Base-by-base conservation (phyloP, 2,113 vertebrate species). In the Caranx melampygus region DNA sequence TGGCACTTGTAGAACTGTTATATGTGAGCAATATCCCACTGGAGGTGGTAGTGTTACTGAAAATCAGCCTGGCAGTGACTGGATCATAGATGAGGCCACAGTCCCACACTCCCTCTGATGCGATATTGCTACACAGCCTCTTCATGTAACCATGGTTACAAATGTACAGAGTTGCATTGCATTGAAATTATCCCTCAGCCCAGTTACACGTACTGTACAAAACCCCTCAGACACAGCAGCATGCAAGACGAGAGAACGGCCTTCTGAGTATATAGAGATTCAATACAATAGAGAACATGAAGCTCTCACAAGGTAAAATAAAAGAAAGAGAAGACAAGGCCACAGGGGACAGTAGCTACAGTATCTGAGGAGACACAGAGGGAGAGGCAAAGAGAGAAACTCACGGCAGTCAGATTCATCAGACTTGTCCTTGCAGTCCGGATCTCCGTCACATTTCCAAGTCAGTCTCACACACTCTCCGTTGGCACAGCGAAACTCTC, bases 371-470 rank as follows among this genome's bases (percentile, higher is more conserved):
- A 44, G 5, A 42, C 4, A 51, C 26, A 1, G 26, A 26, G 26
- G 26, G 26, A 26, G 42, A 44, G 5, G 35, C 4, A 51, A 31
- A 61, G 33, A 54, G 14, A 55, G 20, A 57, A 60, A 96, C 98
- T 97, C 92, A 99, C 98, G 96, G 88, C 98, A 99, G 70, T 97
- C 95, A 5, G 90, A 94, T 92, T 99, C 98, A 3, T 99, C 98
- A 0, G 97, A 98, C 84, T 97, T 97, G 95, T 99, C 98, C 93
- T 99, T 98, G 95, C 98, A 99, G 96, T 99, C 98, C 1, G 95
- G 94, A 11, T 97, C 97, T 0, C 97, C 97, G 0, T 99, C 98
- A 0, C 98, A 99, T 83, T 97, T 98, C 98, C 98, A 99, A 79
- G 95, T 94, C 69, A 96, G 93, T 72, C 95, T 96, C 79, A 99